Base-by-base conservation (phyloP, 2,113 vertebrate species). In the Spermophilus dauricus region DNA sequence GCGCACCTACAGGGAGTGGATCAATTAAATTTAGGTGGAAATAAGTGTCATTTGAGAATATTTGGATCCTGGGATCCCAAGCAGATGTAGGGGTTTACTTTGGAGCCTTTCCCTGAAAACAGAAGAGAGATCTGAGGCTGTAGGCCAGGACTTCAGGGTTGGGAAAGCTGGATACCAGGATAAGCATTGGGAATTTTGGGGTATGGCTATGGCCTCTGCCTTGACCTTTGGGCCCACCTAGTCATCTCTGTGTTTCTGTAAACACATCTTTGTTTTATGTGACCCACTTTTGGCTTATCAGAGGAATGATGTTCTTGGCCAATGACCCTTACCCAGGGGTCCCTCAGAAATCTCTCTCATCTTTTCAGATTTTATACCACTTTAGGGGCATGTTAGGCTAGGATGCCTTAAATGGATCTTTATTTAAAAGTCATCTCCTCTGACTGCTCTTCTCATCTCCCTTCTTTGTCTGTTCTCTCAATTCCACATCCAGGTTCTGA, bases 21-120 rank as follows among this genome's bases (percentile, higher is more conserved):
- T 34, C 70, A 13, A 1, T 72, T 42, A 48, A 42, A 81, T 65
- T 86, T 81, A 81, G 53, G 69, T 37, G 82, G 11, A 85, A 89
- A 37, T 85, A 70, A 39, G 30, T 92, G 42, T 73, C 78, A 70
- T 81, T 42, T 91, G 77, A 88, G 69, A 77, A 73, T 70, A 90
- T 70, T 14, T 85, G 70, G 45, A 51, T 13, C 4, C 22, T 80
- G 63, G 89, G 75, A 18, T 28, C 51, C 51, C 14, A 70, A 63
- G 32, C 34, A 65, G 28, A 32, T n/a, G 34, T 28, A 61, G 12
- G 65, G 88, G 12, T 85, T 78, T 88, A 82, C 45, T 56, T 78
- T 86, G 95, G 56, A 67, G 11, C 10, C 18, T 45, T 26, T 81
- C 17, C 26, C 10, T 45, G 80, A 89, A 86, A 86, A 56, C 34